Conservation (phyloP, 2,113 vertebrate genomes). For the Microtus ochrogaster region DNA sequence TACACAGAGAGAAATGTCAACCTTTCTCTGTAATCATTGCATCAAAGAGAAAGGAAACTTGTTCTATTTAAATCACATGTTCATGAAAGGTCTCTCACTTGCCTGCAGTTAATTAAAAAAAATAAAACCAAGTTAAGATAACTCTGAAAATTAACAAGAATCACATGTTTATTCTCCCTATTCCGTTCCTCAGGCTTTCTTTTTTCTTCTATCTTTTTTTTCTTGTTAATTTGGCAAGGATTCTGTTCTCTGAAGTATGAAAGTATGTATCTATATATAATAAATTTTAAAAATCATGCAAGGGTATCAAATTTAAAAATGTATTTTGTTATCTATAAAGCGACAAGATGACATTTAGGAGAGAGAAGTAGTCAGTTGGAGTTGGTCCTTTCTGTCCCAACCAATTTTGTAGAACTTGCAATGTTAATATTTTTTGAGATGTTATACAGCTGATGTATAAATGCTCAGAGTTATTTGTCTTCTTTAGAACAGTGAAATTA, state of each 20-base stretch:
- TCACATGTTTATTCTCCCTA: not conserved
- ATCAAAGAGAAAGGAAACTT: not conserved
- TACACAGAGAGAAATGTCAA: not conserved
- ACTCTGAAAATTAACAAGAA: not conserved
- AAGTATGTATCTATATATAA: not conserved
- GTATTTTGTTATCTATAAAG: slow-evolving; percentile 13
- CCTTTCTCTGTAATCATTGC: not conserved
- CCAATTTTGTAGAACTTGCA: not conserved
- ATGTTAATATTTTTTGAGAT: not conserved
- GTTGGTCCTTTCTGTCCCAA: not conserved
- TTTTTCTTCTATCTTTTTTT: not conserved
- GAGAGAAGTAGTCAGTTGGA: not conserved
- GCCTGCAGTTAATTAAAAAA: not conserved
- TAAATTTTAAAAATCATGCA: not conserved
- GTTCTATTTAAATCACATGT: not conserved
- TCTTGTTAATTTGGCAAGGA: not conserved
- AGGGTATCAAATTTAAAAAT: not conserved
- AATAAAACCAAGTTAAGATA: slow-evolving; percentile 1
- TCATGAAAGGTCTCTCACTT: not conserved
- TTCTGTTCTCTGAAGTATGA: not conserved
- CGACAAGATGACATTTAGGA: not conserved
- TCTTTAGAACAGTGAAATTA: not conserved
- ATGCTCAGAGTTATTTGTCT: not conserved
- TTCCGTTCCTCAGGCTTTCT: not conserved
- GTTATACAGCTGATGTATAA: not conserved